These are phyloP conservation scores for Alcis repandata DNA, from an alignment of 2,888 invertebrate species.

Conservation along the genomic window DNA sequence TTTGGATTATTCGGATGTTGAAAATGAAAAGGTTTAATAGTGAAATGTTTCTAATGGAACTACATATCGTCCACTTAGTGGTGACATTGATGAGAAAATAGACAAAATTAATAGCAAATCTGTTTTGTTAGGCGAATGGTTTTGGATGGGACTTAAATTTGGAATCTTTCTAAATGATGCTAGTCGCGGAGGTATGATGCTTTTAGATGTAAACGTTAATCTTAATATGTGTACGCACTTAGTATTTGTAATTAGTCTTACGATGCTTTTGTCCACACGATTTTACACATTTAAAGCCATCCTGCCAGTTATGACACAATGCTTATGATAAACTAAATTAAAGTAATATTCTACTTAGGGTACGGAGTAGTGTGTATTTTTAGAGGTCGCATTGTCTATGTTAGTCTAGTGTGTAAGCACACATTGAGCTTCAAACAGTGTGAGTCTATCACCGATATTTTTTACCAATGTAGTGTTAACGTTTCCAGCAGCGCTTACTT, in stretches of 20 bases:
- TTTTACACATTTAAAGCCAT: slow-evolving; percentile 82
- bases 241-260: slow-evolving; percentile 76
- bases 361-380: slow-evolving; percentile 85
- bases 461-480: slow-evolving; percentile 75
- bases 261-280: slow-evolving; percentile 85
- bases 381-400: slow-evolving; percentile 85
- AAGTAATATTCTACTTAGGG: slow-evolving; percentile 80
- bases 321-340: slow-evolving; percentile 83
- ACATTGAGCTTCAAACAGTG: slow-evolving; percentile 83
- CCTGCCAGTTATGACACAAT: slow-evolving; percentile 85
- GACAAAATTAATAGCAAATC: slow-evolving; percentile 60
- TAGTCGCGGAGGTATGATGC: slow-evolving; percentile 80
- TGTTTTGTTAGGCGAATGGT: slow-evolving; percentile 45
- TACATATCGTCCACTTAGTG: slow-evolving; percentile 85
- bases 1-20: slow-evolving; percentile 78
- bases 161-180: slow-evolving; percentile 85
- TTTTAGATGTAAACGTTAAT: slow-evolving; percentile 81
- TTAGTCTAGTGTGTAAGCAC: slow-evolving; percentile 83
- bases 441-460: slow-evolving; percentile 81
- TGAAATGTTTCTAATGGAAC: slow-evolving; percentile 75
- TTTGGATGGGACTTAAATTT: slow-evolving; percentile 63
- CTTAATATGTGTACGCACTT: slow-evolving; percentile 80
- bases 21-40: slow-evolving; percentile 82
- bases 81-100: slow-evolving; percentile 65
- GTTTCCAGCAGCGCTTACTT: slow-evolving; percentile 72